Evolutionary conservation across 1,140 invertebrate species (phyloP).

Genomic region (Leptopilina boulardi): DNA sequence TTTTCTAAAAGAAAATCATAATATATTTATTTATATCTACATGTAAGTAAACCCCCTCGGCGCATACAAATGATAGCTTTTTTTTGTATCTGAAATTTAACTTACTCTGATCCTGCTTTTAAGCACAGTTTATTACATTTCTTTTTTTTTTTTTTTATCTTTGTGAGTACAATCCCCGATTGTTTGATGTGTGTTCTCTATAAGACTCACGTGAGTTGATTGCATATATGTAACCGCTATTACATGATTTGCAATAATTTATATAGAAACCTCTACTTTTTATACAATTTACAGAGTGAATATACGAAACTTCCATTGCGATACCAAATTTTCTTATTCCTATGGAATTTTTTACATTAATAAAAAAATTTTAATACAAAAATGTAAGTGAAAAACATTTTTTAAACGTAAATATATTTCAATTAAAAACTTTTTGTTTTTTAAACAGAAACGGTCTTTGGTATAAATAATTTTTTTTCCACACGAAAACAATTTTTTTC

Average conservation of each 20-base stretch:
- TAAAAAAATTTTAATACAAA: no score
- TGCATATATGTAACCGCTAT: slow-evolving; percentile 52
- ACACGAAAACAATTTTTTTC: background rate
- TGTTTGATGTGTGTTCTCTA: slow-evolving; percentile 44
- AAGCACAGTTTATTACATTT: slow-evolving; percentile 20
- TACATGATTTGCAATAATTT: slow-evolving; percentile 67
- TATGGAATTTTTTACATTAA: background rate
- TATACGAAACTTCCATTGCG: slow-evolving; percentile 47
- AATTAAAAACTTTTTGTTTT: no score
- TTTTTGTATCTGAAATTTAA: slow-evolving; percentile 22
- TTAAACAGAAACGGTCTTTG: no score
- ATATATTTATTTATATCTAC: slow-evolving; percentile 32
- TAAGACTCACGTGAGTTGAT: slow-evolving; percentile 55
- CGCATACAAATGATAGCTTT: slow-evolving; percentile 38
- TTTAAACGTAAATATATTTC: no score
- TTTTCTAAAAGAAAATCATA: slow-evolving; percentile 24
- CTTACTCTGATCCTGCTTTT: slow-evolving; percentile 35
- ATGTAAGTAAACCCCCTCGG: slow-evolving; percentile 20
- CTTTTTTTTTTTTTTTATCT: slow-evolving; percentile 33
- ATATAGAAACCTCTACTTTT: slow-evolving; percentile 70
- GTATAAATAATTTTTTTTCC: slow-evolving; percentile 35
- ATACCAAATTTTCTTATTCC: slow-evolving; percentile 37
- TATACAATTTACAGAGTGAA: slow-evolving; percentile 62
- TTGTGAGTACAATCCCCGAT: slow-evolving; percentile 32
- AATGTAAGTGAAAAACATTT: no score